Evolutionary conservation across 2,797 vertebrate species (phyloP), one percentile per base, ranked within the genome.

Genomic region (Trematomus bernacchii): DNA sequence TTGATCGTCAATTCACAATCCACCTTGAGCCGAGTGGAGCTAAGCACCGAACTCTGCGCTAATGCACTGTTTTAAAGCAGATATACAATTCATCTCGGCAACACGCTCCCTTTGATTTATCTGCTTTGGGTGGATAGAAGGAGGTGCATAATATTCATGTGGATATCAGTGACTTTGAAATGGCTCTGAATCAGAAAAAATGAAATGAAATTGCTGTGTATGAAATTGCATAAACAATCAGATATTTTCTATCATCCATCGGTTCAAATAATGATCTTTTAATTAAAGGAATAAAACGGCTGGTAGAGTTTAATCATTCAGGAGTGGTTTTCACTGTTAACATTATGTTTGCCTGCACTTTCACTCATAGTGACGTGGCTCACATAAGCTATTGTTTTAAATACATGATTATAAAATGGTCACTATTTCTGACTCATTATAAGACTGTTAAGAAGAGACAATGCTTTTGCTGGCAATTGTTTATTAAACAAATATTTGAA

Each of bases 1-100:
- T 93, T 91, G 84, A 94, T 93, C 85, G 82, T 85, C 82, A 62
- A 68, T 74, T 74, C 51, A 14, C 78, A 68, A 66, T 83, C 78
- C 81, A 82, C 86, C 69, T 55, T 83, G 71, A 82, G 73, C 70
- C 42, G 13, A 80, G 78, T 46, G 0, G 52, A 54, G 70, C 67
- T 69, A 73, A 84, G 76, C 55, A 19, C 48, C 67, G 33, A 83
- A 53, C 76, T 68, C 77, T 65, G 63, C 44, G 66, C 69, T 68
- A 58, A 87, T 76, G 55, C 76, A 19, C 62, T 72, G 64, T 47
- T 84, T 83, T 85, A 71, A 70, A 65, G 65, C 60, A 67, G 51
- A 70, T 46, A 43, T 23, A 69, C 62, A 42, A 37, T 54, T 71
- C 64, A 73, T 55, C 72, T 59, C 54, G 66, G 37, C 74, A 69